Evolutionary conservation across 1,140 invertebrate genomes (phyloP).

Genomic region (Neodiprion pinetum): DNA sequence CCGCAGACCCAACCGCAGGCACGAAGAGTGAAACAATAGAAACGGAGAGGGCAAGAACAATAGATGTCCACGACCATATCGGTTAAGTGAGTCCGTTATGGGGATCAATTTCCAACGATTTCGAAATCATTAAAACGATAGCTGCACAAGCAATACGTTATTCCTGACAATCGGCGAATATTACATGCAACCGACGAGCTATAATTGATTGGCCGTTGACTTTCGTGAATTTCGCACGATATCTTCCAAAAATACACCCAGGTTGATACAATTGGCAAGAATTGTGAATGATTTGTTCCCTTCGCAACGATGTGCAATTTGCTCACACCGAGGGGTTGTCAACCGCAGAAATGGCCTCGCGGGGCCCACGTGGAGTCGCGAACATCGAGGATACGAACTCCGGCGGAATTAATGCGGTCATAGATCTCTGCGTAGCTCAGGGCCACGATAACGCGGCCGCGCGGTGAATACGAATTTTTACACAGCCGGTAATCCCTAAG

Average conservation of each 20-base stretch:
- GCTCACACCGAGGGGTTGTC: neutral
- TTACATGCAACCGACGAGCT: too few relatives aligned
- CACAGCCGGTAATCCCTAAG: neutral
- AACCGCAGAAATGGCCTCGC: neutral
- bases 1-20: neutral
- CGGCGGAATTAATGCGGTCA: neutral
- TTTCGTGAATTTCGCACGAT: too few relatives aligned
- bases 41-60: constrained; percentile 1
- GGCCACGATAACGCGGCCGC: neutral
- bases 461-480: neutral
- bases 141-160: neutral
- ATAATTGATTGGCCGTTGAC: too few relatives aligned
- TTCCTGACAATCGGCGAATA: too few relatives aligned
- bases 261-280: too few relatives aligned
- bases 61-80: neutral
- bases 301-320: too few relatives aligned
- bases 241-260: too few relatives aligned
- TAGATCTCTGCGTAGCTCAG: neutral
- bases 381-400: neutral
- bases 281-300: too few relatives aligned
- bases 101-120: constrained; percentile 7
- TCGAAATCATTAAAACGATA: constrained; percentile 5
- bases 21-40: neutral
- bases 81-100: neutral
- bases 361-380: neutral